phyloP scores from a whole-genome alignment of 2,888 invertebrate genomes.

The Eupithecia subfuscata region DNA sequence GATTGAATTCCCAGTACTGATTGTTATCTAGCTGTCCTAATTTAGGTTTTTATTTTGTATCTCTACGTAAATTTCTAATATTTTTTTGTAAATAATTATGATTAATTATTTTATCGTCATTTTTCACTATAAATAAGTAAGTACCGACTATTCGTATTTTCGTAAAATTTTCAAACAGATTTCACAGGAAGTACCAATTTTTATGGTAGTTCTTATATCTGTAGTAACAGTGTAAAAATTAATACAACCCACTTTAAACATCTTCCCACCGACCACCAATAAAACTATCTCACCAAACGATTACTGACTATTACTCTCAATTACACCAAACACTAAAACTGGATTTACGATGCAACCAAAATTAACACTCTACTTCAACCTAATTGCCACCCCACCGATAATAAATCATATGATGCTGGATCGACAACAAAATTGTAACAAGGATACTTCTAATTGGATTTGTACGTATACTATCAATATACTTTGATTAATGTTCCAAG shows the following conservation, averaged over 20 bases:
- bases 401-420: slow-evolving; percentile 73
- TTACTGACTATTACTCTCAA: slow-evolving; percentile 69
- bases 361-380: slow-evolving; percentile 71
- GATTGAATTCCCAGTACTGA: slow-evolving; percentile 34
- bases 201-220: slow-evolving; percentile 16
- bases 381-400: slow-evolving; percentile 67
- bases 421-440: slow-evolving; percentile 72
- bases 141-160: neutral
- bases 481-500: slow-evolving; percentile 76
- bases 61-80: neutral
- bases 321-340: slow-evolving; percentile 67
- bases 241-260: slow-evolving; percentile 44
- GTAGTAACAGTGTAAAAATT: slow-evolving; percentile 30
- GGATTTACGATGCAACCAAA: slow-evolving; percentile 74
- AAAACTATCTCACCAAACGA: slow-evolving; percentile 60
- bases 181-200: slow-evolving; percentile 17
- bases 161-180: neutral
- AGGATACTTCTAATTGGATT: slow-evolving; percentile 81
- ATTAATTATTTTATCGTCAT: neutral
- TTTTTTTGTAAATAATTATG: neutral
- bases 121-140: neutral
- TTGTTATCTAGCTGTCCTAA: slow-evolving; percentile 31
- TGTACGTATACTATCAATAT: slow-evolving; percentile 80
- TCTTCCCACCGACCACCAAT: slow-evolving; percentile 59
- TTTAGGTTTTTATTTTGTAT: slow-evolving; percentile 3